A percentile compares a stretch with the other conserved stretches of the same genome.
Conservation (phyloP, 35 echinoderm and acorn worm genomes). For the Apostichopus parvimensis region DNA sequence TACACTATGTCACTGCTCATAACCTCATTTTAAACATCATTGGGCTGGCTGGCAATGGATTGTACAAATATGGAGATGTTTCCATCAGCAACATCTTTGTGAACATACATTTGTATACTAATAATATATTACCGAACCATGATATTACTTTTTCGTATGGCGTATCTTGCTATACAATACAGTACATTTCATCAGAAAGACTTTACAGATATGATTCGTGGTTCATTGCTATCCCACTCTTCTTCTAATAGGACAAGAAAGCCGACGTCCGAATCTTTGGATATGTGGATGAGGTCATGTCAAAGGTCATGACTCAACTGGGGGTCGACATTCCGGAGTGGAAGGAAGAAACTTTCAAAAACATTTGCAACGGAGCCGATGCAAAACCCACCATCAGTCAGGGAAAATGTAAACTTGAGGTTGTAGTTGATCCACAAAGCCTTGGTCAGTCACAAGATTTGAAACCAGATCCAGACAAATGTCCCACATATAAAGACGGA, state of each 20-base stretch:
- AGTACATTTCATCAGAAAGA: too few species aligned
- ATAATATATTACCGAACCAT: too few species aligned
- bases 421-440: not conserved
- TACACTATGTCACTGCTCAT: too few species aligned
- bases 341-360: conserved; percentile 20
- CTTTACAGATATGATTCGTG: not conserved
- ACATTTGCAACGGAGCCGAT: not conserved
- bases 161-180: too few species aligned
- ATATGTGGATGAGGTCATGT: conserved; percentile 96
- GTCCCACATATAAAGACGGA: not conserved
- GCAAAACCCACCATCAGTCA: not conserved
- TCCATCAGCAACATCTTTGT: too few species aligned
- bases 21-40: too few species aligned
- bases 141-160: too few species aligned
- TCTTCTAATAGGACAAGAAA: conserved; percentile 75
- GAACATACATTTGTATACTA: too few species aligned
- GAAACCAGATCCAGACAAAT: not conserved
- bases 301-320: conserved; percentile 78
- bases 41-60: too few species aligned
- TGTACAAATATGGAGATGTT: too few species aligned
- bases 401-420: not conserved
- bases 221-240: not conserved
- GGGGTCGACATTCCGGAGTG: conserved; percentile 75
- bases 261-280: conserved; percentile 80
- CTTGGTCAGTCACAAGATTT: not conserved